These are phyloP conservation scores for Harlomillsia oculata DNA, from an alignment of 1,140 invertebrate genomes.

Conservation along the genomic window DNA sequence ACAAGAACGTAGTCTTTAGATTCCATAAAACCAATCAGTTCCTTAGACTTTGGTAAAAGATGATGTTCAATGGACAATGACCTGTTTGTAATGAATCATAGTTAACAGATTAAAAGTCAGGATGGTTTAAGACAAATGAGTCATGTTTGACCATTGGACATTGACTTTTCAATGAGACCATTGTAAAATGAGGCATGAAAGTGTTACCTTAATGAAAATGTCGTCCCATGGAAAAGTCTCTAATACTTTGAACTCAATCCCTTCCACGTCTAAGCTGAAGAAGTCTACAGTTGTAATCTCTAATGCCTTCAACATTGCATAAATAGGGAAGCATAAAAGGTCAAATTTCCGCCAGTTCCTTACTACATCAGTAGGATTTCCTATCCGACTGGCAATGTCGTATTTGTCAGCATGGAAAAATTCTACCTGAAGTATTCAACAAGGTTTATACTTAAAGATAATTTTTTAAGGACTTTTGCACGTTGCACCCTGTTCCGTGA, in stretches of 20 bases:
- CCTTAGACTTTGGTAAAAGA: too few relatives aligned
- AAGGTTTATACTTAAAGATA: too few relatives aligned
- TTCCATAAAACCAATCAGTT: too few relatives aligned
- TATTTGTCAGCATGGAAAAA: conserved; percentile 1
- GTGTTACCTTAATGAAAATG: conserved; percentile 5
- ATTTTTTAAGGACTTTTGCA: too few relatives aligned
- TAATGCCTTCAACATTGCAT: conserved; percentile 6
- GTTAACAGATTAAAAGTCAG: too few relatives aligned
- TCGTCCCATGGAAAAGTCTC: conserved; percentile 1
- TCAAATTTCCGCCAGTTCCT: conserved; percentile 1
- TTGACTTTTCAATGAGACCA: too few relatives aligned
- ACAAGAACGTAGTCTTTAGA: too few relatives aligned
- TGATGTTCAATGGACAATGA: too few relatives aligned
- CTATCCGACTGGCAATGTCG: neutral
- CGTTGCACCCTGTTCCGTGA: too few relatives aligned
- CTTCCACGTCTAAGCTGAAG: conserved; percentile 23
- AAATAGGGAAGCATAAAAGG: conserved; percentile 18
- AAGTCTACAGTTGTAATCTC: conserved; percentile 10
- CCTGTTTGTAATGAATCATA: too few relatives aligned
- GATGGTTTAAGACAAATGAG: too few relatives aligned
- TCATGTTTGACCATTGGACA: too few relatives aligned
- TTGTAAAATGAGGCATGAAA: neutral
- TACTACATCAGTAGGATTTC: neutral
- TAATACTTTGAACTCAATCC: conserved; percentile 9
- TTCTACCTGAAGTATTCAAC: neutral